Base-by-base conservation (phyloP, 2,113 vertebrate genomes). In the Motacilla tschutschensis region DNA sequence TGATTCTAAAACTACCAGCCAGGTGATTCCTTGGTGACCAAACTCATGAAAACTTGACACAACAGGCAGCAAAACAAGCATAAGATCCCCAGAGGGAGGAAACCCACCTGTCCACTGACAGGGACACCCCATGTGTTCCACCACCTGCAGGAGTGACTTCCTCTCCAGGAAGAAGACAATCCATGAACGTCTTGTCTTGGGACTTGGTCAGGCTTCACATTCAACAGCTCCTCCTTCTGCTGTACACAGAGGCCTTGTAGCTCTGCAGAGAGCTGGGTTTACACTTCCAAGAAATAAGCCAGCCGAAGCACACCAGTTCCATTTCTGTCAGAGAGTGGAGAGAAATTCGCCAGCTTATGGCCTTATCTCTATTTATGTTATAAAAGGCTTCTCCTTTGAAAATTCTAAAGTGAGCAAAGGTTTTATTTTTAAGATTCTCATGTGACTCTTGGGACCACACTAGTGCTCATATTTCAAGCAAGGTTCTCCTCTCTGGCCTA, bases 111-210 rank as follows among this genome's bases (percentile, higher is more conserved):
- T 46, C 4, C 40, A n/a, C 35, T 67, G 35, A 47, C 22, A 58
- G 46, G 31, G 78, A 55, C 25, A 75, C 8, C 21, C 29, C 36
- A 33, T 3, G 19, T 46, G 12, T 50, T 51, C 38, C 33, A 62
- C 12, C 14, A 44, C 8, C 28, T 36, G 25, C 40, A n/a, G 31
- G 25, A 64, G 51, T 13, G 33, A 76, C 28, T 53, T 64, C 41
- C 55, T 62, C 20, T 47, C 63, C 19, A 2, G n/a, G 43, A 57
- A 79, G 50, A 65, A 24, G 28, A 60, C 1, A 3, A 55, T 29
- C 20, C 33, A 26, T 17, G 14, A 80, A 43, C 0, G 1, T 12
- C 24, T 15, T n/a, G 12, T 33, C 38, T 70, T 0, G 0, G 29
- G n/a, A 48, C 22, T 53, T 60, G 38, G 40, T 54, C 36, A 60